A percentile compares a stretch with the other conserved stretches of the same genome.
These are phyloP conservation scores for Drosophila saltans DNA, from an alignment of 1,140 invertebrate genomes.

Conservation along the genomic window DNA sequence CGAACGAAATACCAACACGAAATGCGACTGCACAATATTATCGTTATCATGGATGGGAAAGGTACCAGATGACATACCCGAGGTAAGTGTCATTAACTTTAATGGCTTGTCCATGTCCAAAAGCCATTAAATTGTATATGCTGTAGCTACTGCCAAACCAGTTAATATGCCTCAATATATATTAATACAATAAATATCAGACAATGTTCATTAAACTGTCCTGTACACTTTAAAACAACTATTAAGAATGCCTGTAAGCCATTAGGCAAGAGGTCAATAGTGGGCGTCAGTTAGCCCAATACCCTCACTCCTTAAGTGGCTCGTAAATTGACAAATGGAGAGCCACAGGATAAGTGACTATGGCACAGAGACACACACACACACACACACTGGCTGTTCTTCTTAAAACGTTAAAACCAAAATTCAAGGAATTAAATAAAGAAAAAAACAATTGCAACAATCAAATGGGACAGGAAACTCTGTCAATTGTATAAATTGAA, in stretches of 20 bases:
- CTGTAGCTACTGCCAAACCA: neutral
- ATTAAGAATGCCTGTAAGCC: slow-evolving; percentile 35
- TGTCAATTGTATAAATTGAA: too few species aligned
- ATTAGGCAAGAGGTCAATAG: slow-evolving; percentile 2
- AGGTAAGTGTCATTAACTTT: slow-evolving; percentile 86
- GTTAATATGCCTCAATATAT: slow-evolving; percentile 49
- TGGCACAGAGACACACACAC: neutral
- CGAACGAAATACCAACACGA: slow-evolving; percentile 95
- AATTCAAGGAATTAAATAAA: too few species aligned
- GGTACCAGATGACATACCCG: slow-evolving; percentile 96
- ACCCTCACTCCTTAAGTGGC: neutral
- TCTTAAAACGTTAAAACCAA: too few species aligned
- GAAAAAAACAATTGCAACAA: too few species aligned
- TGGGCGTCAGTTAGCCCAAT: too few species aligned
- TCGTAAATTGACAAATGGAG: slow-evolving; percentile 36
- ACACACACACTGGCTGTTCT: too few species aligned
- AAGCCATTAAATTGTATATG: slow-evolving; percentile 31
- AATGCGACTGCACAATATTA: slow-evolving; percentile 97
- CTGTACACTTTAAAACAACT: slow-evolving; percentile 64
- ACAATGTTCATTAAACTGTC: slow-evolving; percentile 70
- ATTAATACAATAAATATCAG: slow-evolving; percentile 76
- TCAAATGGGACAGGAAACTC: too few species aligned
- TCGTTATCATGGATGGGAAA: slow-evolving; percentile 99
- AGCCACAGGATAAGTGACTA: neutral
- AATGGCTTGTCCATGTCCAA: slow-evolving; percentile 17